Conservation (phyloP, 2,113 vertebrate species). For the Poecilia latipinna region DNA sequence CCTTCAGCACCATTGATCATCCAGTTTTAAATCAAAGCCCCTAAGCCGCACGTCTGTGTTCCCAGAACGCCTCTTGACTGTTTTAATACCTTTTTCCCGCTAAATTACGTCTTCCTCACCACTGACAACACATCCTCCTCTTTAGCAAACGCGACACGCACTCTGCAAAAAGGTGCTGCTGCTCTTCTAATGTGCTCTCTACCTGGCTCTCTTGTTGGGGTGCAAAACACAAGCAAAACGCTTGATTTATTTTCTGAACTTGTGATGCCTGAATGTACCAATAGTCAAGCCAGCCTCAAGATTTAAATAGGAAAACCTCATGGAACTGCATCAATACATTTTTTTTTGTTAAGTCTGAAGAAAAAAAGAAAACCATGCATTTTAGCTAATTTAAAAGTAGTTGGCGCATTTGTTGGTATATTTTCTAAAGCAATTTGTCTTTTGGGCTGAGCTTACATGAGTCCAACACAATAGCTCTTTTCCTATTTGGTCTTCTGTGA, state of each 20-base stretch:
- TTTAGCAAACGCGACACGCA: constrained; percentile 7
- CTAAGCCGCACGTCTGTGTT: constrained; percentile 6
- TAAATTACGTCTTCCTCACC: constrained; percentile 15
- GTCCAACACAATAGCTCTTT: background rate
- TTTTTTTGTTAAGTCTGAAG: background rate
- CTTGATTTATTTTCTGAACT: background rate
- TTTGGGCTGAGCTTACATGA: constrained; percentile 26
- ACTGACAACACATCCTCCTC: constrained; percentile 16
- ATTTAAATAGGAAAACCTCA: constrained; percentile 19
- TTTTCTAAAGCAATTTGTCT: constrained; percentile 18
- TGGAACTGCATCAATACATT: background rate
- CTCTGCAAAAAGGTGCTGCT: constrained; percentile 5
- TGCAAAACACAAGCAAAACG: constrained; percentile 8
- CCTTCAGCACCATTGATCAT: constrained; percentile 33
- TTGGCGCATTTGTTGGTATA: constrained; percentile 1
- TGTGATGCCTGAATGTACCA: background rate
- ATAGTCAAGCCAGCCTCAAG: constrained; percentile 4
- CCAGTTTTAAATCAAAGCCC: constrained; percentile 29
- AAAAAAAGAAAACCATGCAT: background rate
- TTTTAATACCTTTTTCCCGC: constrained; percentile 16
- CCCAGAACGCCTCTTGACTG: constrained; percentile 22
- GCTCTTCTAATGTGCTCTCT: constrained; percentile 12
- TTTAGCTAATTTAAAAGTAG: constrained; percentile 10
- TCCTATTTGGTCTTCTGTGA: constrained; percentile 3
- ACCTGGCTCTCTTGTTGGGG: background rate